A percentile compares a stretch with the other conserved stretches of the same genome.
Conservation (phyloP, 2,113 vertebrate genomes). For the Clarias macrocephalus region DNA sequence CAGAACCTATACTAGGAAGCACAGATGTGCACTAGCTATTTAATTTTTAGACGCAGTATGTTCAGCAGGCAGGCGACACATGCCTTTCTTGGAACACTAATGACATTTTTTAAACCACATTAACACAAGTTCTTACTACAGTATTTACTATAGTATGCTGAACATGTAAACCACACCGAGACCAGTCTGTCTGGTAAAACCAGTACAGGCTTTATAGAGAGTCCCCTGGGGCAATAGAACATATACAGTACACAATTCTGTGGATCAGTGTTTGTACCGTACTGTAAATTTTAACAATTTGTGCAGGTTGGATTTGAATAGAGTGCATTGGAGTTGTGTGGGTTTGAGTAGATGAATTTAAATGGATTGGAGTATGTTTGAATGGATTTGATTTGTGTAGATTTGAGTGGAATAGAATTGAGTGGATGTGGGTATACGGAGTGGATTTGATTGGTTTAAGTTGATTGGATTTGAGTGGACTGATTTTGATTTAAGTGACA, state of each 20-base stretch:
- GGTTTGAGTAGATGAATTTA: not conserved
- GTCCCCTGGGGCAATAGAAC: no score
- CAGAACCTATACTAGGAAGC: no score
- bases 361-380: not conserved
- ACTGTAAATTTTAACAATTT: not conserved
- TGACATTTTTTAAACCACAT: not conserved
- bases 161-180: not conserved
- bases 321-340: not conserved
- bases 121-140: not conserved
- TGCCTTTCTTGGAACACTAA: no score
- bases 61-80: no score
- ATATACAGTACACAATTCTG: not conserved
- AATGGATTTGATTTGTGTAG: not conserved
- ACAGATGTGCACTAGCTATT: no score
- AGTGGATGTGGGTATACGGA: not conserved
- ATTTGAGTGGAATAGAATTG: no score
- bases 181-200: not conserved
- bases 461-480: not conserved
- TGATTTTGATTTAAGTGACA: not conserved
- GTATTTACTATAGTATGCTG: not conserved
- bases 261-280: not conserved
- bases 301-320: not conserved
- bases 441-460: not conserved
- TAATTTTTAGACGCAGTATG: no score
- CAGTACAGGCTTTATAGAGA: not conserved